Conservation (phyloP, 2,113 vertebrate species). For the Platysteira castanea region DNA sequence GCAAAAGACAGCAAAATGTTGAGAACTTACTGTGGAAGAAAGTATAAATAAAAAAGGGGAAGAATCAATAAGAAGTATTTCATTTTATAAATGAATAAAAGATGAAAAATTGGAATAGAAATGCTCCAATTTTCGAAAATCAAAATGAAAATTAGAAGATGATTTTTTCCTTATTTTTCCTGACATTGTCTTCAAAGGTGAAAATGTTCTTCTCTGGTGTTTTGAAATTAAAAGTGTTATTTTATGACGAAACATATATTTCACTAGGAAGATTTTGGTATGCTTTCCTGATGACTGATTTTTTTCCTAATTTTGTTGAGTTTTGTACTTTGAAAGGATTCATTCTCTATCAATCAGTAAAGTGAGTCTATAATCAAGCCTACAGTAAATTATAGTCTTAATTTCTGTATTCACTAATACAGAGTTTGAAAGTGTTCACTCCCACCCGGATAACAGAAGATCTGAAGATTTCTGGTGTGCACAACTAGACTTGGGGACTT, state of each 20-base stretch:
- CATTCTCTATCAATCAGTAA: not conserved
- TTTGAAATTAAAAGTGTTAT: not conserved
- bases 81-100: not conserved
- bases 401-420: not conserved
- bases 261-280: not conserved
- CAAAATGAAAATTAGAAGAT: not conserved
- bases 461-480: not conserved
- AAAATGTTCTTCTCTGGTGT: not conserved
- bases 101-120: not conserved
- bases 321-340: not conserved
- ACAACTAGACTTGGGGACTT: not conserved
- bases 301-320: not conserved
- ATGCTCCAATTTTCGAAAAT: not conserved
- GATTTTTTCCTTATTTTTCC: not conserved
- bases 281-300: not conserved
- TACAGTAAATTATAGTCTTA: not conserved
- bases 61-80: not conserved
- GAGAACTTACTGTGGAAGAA: not conserved
- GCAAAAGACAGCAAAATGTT: not conserved
- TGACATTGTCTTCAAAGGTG: not conserved
- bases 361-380: not conserved
- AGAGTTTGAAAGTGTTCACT: not conserved
- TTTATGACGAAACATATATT: not conserved
- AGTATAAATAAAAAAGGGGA: not conserved
- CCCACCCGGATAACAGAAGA: not conserved